Conservation (phyloP, 2,888 invertebrate species). For the Dynastes tityus region DNA sequence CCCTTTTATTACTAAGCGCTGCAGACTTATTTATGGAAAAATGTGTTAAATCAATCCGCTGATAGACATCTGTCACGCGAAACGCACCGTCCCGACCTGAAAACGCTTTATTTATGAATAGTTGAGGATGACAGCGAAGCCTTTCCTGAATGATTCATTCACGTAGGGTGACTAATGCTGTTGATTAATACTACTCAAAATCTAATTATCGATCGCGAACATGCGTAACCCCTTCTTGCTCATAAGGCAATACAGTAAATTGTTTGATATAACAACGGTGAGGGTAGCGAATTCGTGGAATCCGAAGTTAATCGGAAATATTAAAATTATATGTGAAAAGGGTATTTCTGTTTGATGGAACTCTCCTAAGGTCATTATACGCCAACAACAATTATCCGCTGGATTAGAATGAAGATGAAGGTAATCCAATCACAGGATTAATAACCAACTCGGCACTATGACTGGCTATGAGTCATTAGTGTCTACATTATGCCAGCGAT, state of each 20-base stretch:
- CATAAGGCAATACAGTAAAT: background rate
- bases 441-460: too few relatives aligned
- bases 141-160: conserved; percentile 56
- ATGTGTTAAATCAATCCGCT: conserved; percentile 43
- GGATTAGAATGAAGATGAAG: too few relatives aligned
- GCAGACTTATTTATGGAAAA: conserved; percentile 17
- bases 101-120: conserved; percentile 17
- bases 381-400: too few relatives aligned
- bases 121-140: conserved; percentile 51
- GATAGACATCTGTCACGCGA: conserved; percentile 50
- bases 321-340: background rate
- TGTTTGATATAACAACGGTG: conserved; percentile 24
- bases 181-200: conserved; percentile 49
- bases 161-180: conserved; percentile 55
- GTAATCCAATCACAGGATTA: too few relatives aligned
- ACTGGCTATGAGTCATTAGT: too few relatives aligned
- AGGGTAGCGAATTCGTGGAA: background rate
- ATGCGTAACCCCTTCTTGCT: background rate
- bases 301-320: background rate
- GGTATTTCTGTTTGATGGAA: background rate
- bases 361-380: too few relatives aligned
- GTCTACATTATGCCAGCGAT: too few relatives aligned
- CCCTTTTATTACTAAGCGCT: conserved; percentile 17
- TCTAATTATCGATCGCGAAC: conserved; percentile 34
- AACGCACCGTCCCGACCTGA: conserved; percentile 11